Conservation (phyloP, 2,888 invertebrate genomes). For the Ophion costatus region DNA sequence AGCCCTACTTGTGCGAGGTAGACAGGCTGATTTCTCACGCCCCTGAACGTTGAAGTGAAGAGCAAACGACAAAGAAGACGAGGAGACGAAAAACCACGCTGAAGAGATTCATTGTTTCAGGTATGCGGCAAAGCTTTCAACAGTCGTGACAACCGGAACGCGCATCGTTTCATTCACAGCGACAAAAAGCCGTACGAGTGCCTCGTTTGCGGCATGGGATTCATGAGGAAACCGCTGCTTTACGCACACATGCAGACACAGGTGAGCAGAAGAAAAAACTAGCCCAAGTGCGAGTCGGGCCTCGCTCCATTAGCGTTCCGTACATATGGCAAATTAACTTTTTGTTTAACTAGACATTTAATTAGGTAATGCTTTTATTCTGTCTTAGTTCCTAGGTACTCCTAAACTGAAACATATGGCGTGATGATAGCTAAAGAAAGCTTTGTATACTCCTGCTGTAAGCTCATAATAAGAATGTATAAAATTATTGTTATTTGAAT, state of each 20-base stretch:
- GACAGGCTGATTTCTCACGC: neutral
- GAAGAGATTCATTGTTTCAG: constrained; percentile 78
- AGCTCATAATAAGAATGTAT: too few relatives aligned
- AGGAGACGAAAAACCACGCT: neutral
- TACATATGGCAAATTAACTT: too few relatives aligned
- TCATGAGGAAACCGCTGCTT: constrained; percentile 92
- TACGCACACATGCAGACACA: constrained; percentile 90
- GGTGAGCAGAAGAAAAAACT: constrained; percentile 77
- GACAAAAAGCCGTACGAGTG: constrained; percentile 95
- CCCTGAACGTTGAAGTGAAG: neutral
- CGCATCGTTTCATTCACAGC: constrained; percentile 93
- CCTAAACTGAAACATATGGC: too few relatives aligned
- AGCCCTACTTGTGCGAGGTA: constrained; percentile 90
- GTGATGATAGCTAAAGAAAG: too few relatives aligned
- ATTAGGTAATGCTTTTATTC: too few relatives aligned
- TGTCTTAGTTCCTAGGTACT: too few relatives aligned
- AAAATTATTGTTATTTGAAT: too few relatives aligned
- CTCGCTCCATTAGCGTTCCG: too few relatives aligned
- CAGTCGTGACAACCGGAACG: constrained; percentile 93
- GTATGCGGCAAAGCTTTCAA: constrained; percentile 94
- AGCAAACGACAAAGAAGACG: neutral
- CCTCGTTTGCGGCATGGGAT: constrained; percentile 91
- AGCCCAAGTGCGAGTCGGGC: too few relatives aligned
- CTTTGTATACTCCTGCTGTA: too few relatives aligned
- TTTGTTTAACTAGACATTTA: too few relatives aligned